Conservation (phyloP, 2,113 vertebrate genomes). For the Orcinus orca region DNA sequence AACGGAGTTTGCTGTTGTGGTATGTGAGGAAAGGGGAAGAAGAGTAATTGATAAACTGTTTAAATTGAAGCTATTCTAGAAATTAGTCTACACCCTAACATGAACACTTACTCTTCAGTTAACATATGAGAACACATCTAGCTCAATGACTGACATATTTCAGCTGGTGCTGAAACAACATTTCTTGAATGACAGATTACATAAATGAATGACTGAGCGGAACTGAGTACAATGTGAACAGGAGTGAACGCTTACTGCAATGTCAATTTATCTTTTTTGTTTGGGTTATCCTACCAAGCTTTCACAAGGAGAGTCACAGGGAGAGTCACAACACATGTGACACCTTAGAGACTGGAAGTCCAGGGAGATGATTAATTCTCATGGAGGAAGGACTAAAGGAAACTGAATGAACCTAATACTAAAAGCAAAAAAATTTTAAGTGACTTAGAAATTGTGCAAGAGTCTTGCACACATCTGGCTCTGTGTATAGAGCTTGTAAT, state of each 20-base stretch:
- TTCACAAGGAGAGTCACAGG: not conserved
- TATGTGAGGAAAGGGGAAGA: not conserved
- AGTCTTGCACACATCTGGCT: conserved; percentile 37
- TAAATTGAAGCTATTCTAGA: not conserved
- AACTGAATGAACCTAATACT: not conserved
- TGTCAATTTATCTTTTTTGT: not conserved
- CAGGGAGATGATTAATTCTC: not conserved
- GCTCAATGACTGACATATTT: not conserved
- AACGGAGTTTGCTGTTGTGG: not conserved
- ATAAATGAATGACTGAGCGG: not conserved
- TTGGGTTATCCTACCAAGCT: not conserved
- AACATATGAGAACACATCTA: not conserved
- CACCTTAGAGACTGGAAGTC: not conserved
- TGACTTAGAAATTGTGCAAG: conserved; percentile 26
- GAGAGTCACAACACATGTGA: not conserved
- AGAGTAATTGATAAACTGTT: not conserved
- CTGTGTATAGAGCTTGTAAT: conserved; percentile 55
- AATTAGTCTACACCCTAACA: not conserved
- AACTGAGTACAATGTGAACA: not conserved
- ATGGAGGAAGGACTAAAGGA: not conserved
- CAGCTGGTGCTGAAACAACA: not conserved
- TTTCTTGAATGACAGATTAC: not conserved
- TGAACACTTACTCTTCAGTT: not conserved
- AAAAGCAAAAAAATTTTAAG: not conserved
- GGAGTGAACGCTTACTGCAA: not conserved